Base-by-base conservation (phyloP, 2,888 invertebrate genomes). In the Harpagoxenus sublaevis region DNA sequence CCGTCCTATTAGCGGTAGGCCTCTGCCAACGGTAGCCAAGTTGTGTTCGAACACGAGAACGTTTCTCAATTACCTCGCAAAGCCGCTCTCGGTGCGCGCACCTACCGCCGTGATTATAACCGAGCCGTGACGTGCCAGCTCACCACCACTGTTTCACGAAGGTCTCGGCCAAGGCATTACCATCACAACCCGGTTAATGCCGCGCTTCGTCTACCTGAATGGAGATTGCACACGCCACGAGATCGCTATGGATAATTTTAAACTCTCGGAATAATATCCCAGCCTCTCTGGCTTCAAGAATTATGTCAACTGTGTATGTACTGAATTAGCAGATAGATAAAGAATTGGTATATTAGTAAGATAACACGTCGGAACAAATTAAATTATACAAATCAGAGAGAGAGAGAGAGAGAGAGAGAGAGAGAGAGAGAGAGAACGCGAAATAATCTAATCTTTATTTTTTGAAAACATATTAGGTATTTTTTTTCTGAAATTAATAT, bases 1-100 rank as follows among this genome's bases (percentile, higher is more conserved):
- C 86, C 89, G 85, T 91, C 90, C 92, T 92, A 92, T 93, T 93
- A 93, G 89, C 87, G 91, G 87, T 71, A 88, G 81, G 84, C 79
- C 78, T 77, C 84, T 84, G 85, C 88, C 87, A 88, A 91, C 89
- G 90, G 90, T 91, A 91, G 91, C 90, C 91, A 90, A 87, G 88
- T 91, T 89, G 90, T 88, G 90, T 91, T 91, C 90, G 89, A 91
- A 89, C 90, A 89, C 90, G 87, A 86, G 91, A 91, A 79, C 89
- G 90, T 91, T 91, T 91, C 91, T 91, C 91, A 91, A 91, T 91
- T 91, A 89, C 91, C 83, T 84, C 82, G 88, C 87, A 73, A 90
- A 90, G 84, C 79, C 87, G 66, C 81, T 89, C 86, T 78, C 55
- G 84, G 86, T 89, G 87, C 48, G 60, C 86, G 71, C 86, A 89